Base-by-base conservation (phyloP, 2,888 invertebrate genomes). In the Xestoiulus laeticollis region DNA sequence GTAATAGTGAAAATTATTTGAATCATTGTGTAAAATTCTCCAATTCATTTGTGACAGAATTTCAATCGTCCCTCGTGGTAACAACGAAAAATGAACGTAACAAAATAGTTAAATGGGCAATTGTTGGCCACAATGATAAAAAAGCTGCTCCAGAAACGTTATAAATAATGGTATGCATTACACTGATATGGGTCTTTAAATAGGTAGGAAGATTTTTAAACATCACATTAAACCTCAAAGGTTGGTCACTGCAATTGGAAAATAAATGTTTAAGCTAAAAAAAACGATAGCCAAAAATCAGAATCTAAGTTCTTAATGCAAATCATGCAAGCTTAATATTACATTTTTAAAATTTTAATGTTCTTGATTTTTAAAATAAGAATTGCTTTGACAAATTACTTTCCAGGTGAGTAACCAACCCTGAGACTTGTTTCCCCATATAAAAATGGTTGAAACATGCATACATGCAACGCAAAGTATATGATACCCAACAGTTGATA, bases 111-210 rank as follows among this genome's bases (percentile, higher is more conserved):
- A 68, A 68, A 68, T 68, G 68, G 68, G 10, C 68, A 68, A 26
- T 2, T 68, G 22, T 12, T 68, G 5, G 68, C 68, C 68, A 22
- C 26, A 10, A 68, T 22, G 26, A 68, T 22, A 68, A 26, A 68
- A 68, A 68, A 68, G 68, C 68, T 68, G 68, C 68, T 68, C 68
- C 68, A 26, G 68, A 68, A 68, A 68, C 68, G 68, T 68, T 68
- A 68, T 68, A 68, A 68, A 68, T 68, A 68, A 22, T 22, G 68
- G 12, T 68, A 59, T 22, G 59, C n/a, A 59, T 59, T 59, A 68
- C 68, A 68, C 12, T 26, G 22, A 12, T 26, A 68, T 26, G 68
- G 68, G 22, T 68, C 68, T 68, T 68, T 22, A 22, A 26, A 26
- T 68, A 68, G 68, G 68, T 68, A 68, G 68, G 0, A 68, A 68